Evolutionary conservation across 2,888 invertebrate genomes (phyloP), one percentile per base, ranked within the genome.

Genomic region (Temnothorax rugatulus): DNA sequence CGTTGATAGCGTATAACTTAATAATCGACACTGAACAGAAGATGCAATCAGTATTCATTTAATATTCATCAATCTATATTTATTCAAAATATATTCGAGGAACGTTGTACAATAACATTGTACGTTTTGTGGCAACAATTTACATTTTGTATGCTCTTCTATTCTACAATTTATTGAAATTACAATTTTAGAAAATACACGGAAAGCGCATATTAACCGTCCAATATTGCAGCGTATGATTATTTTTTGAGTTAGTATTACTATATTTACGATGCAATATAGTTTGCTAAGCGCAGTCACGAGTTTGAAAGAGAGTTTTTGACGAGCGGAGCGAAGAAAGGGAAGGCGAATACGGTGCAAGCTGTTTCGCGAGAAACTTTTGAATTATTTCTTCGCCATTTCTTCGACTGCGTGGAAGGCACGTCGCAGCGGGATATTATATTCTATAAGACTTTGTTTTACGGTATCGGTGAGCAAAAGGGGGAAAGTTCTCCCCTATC

Each of bases 281-380:
- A 71, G 47, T 59, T 34, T 9, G 38, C 47, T 18, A 47, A 34
- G 13, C 38, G 13, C 34, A 69, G 34, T 57, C 47, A 34, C 47
- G 59, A 79, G 71, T 64, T 64, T 38, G 25, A 63, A 50, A 57
- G 29, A 34, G 77, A 44, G 44, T 66, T 79, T 79, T 71, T 21
- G 57, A 69, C 21, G 69, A 21, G 21, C 59, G 13, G 15, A 21
- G 38, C 13, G 34, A 13, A 21, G 18, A 8, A 21, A 15, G n/a
- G 44, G 41, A 21, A 15, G 18, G 34, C 21, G 47, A 15, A 18
- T 4, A 21, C 29, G 54, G 59, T 29, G 34, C 79, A 79, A 79
- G 79, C 79, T 79, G 79, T 69, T 71, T 69, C 71, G 57, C 47
- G 71, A 69, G 79, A 57, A 79, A 79, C 79, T 79, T 79, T 79